These are phyloP conservation scores for Drosophila santomea DNA, from an alignment of 1,140 invertebrate species.

Conservation along the genomic window DNA sequence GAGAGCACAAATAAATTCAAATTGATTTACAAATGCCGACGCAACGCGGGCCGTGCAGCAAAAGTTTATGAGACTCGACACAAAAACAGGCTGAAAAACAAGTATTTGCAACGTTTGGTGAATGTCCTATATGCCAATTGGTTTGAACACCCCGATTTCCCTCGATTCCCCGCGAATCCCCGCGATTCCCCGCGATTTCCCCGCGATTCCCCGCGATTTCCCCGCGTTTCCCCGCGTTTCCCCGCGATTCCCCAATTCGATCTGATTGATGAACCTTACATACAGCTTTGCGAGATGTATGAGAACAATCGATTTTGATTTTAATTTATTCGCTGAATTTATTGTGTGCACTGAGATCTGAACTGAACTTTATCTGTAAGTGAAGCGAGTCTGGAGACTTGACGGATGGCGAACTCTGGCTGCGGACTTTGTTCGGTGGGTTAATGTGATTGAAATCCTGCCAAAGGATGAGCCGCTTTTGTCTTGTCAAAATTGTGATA, in stretches of 20 bases:
- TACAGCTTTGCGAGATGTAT: constrained; percentile 14
- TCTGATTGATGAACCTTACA: constrained; percentile 40
- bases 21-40: constrained; percentile 42
- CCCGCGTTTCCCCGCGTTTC: neutral
- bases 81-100: constrained; percentile 39
- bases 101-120: constrained; percentile 69
- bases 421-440: constrained; percentile 16
- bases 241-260: constrained; percentile 21
- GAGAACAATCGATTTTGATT: constrained; percentile 45
- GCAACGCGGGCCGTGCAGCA: constrained; percentile 22
- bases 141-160: constrained; percentile 41
- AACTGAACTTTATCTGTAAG: constrained; percentile 11
- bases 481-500: constrained; percentile 32
- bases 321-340: constrained; percentile 47
- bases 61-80: constrained; percentile 41
- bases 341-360: constrained; percentile 44
- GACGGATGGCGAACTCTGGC: constrained; percentile 27
- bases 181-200: neutral
- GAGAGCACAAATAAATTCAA: constrained; percentile 39
- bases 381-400: constrained; percentile 25
- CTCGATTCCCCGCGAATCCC: neutral
- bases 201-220: neutral
- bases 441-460: constrained; percentile 49
- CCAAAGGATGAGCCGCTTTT: constrained; percentile 27
- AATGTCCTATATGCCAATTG: constrained; percentile 85